Base-by-base conservation (phyloP, 2,797 vertebrate genomes). In the Argya squamiceps region DNA sequence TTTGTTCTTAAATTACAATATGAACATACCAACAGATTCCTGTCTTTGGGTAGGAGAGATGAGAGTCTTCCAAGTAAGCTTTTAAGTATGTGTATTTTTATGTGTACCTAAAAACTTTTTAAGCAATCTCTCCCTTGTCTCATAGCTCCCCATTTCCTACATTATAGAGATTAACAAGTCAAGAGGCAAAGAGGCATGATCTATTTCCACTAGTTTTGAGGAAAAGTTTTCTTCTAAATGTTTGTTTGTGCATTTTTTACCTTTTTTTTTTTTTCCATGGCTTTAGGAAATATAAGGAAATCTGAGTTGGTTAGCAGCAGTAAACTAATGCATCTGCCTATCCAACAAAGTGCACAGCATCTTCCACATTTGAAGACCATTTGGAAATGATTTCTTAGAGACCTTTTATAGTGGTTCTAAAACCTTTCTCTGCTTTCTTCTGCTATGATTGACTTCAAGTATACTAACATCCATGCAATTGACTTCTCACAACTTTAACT, bases 211-310 rank as follows among this genome's bases (percentile, higher is more conserved):
- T 58, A 16, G 5, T 41, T 52, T 50, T 47, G 64, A 34, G 53
- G 6, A 20, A 82, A 69, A 58, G 1, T 18, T 68, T 64, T 79
- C 12, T 85, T 71, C 29, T 12, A 21, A 4, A 7, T 9, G 3
- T 1, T 50, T 41, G 9, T 41, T 74, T 36, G 18, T 41, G 15
- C 4, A 3, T 2, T 34, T 79, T 65, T 34, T 7, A 15, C 7
- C 2, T 6, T 15, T 26, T 34, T 26, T 11, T 30, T 30, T 5
- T 3, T 30, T 30, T 5, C 3, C 4, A 39, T 10, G 2, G 5
- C 15, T 63, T 70, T 70, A 59, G 41, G 44, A 68, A 65, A 41
- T 60, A n/a, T n/a, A 32, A 52, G 15, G 41, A 69, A 74, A 43
- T 34, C 41, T 26, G 23, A 76, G 30, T n/a, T 50, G 29, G 26